phyloP scores from a whole-genome alignment of 1,140 invertebrate genomes.

The Mamestra configurata region DNA sequence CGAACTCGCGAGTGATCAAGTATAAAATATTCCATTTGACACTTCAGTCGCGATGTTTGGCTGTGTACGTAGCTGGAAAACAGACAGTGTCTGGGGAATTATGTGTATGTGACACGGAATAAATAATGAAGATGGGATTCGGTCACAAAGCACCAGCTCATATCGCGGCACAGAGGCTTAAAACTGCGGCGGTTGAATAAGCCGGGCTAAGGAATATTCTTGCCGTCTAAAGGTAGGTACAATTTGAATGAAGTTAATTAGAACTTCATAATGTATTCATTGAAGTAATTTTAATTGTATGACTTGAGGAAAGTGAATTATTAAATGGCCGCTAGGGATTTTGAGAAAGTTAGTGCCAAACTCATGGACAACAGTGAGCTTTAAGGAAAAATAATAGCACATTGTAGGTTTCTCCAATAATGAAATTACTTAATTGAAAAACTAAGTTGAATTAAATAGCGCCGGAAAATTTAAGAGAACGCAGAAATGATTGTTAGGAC shows the following conservation, averaged over 20 bases:
- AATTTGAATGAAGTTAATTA: slow-evolving; percentile 42
- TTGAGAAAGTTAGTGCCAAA: background rate
- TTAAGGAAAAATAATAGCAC: too few relatives aligned
- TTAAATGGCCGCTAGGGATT: background rate
- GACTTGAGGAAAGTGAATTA: slow-evolving; percentile 4
- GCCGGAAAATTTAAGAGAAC: too few relatives aligned
- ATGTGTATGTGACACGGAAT: slow-evolving; percentile 56
- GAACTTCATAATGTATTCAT: slow-evolving; percentile 43
- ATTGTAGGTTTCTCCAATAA: too few relatives aligned
- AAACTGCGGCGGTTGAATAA: slow-evolving; percentile 49
- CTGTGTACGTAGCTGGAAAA: slow-evolving; percentile 51
- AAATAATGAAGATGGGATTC: slow-evolving; percentile 58
- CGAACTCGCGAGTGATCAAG: slow-evolving; percentile 21
- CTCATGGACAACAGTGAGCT: background rate
- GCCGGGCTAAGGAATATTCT: slow-evolving; percentile 15
- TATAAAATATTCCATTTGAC: slow-evolving; percentile 55
- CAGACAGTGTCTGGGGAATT: slow-evolving; percentile 54
- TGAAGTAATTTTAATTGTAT: slow-evolving; percentile 40
- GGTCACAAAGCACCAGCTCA: slow-evolving; percentile 53
- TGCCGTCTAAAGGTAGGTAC: slow-evolving; percentile 17
- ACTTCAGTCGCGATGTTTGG: slow-evolving; percentile 9
- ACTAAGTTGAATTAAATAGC: too few relatives aligned
- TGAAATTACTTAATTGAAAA: too few relatives aligned
- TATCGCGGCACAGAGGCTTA: slow-evolving; percentile 51
- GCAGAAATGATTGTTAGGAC: too few relatives aligned